Conservation (phyloP, 2,888 invertebrate species). For the Liopterus haemorrhoidalis region DNA sequence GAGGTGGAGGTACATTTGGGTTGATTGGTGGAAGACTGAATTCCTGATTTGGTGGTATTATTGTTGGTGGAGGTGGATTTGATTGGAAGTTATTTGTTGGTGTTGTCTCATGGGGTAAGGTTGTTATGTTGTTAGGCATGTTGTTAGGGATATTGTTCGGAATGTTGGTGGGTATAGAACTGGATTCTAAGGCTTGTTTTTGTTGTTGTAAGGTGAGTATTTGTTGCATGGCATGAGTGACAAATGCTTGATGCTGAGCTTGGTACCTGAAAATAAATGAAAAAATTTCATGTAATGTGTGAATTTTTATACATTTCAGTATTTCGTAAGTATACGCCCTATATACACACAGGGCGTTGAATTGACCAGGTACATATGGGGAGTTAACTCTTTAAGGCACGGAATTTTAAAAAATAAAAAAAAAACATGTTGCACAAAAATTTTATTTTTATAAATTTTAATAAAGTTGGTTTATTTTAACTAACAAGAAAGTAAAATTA, state of each 20-base stretch:
- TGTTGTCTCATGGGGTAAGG: conserved; percentile 13
- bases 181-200: conserved; percentile 59
- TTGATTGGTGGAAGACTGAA: conserved; percentile 31
- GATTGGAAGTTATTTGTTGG: conserved; percentile 43
- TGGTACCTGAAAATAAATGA: conserved; percentile 59
- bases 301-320: no score
- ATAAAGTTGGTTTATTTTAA: no score
- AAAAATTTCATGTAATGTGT: not conserved
- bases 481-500: no score
- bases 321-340: no score
- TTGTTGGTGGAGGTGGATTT: conserved; percentile 12
- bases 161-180: conserved; percentile 44
- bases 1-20: conserved; percentile 36
- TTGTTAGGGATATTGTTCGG: conserved; percentile 18
- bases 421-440: no score
- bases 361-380: no score
- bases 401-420: no score
- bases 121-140: conserved; percentile 22
- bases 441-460: no score
- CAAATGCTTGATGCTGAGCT: conserved; percentile 92
- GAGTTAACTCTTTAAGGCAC: no score
- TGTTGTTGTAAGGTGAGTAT: conserved; percentile 79
- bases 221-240: conserved; percentile 83
- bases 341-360: no score
- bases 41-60: conserved; percentile 19